Percentiles rank a stretch among this genome's conserved stretches.
phyloP scores from a whole-genome alignment of 2,113 vertebrate genomes.

The Chroicocephalus ridibundus region DNA sequence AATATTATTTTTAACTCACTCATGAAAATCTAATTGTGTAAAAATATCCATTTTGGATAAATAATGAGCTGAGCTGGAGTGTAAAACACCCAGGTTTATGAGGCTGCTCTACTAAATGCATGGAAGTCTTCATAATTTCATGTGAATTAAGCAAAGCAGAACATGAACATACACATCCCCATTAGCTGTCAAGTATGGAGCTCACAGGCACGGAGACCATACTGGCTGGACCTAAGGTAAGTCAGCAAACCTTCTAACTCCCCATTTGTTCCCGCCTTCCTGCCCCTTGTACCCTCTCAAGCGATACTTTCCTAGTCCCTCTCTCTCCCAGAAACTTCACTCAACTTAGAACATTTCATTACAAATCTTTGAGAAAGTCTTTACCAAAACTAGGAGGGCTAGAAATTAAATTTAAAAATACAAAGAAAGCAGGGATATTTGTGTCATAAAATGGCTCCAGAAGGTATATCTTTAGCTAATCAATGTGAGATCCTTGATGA shows the following conservation, averaged over 20 bases:
- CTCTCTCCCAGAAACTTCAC: background rate
- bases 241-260: background rate
- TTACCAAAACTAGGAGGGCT: background rate
- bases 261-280: background rate
- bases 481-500: background rate
- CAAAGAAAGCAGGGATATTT: background rate
- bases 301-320: background rate
- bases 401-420: background rate
- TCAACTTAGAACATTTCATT: background rate
- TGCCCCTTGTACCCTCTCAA: background rate
- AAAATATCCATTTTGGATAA: background rate
- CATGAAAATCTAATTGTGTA: background rate
- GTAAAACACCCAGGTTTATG: background rate
- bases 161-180: background rate
- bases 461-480: background rate
- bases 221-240: background rate
- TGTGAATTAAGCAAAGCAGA: background rate
- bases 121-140: background rate
- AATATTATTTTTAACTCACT: background rate
- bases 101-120: background rate
- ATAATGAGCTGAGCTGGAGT: background rate
- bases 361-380: background rate
- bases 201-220: background rate
- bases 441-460: background rate
- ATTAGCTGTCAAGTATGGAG: background rate